Base-by-base conservation (phyloP, 2,888 invertebrate species). In the Lottia scabra region DNA sequence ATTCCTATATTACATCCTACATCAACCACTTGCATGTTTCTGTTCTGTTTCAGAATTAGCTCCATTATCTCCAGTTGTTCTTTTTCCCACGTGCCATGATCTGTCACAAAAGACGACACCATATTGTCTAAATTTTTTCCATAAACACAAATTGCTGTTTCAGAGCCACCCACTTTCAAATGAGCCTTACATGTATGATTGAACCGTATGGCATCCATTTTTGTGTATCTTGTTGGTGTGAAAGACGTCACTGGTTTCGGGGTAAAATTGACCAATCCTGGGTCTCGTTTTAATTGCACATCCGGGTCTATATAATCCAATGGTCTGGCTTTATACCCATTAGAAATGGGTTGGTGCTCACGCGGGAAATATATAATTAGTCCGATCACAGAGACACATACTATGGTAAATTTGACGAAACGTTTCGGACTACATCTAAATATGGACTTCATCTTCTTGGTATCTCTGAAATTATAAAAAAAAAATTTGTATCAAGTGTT, bases 1-100 rank as follows among this genome's bases (percentile, higher is more conserved):
- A 79, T 81, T 3, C 83, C 83, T 23, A 83, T 76, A 70, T 82
- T 83, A 62, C 80, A 81, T 0, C 82, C 82, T 48, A 83, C 45
- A 68, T 83, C 83, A 45, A 83, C 26, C 62, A 82, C 78, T 2
- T 73, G 67, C 16, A 77, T 43, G 16, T 69, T 71, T 8, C 71
- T 75, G 26, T 77, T 27, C 26, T 62, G 69, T 27, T 27, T 38
- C n/a, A 84, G 27, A 10, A 79, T 67, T 1, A 64, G 48, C 30
- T 71, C 77, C 27, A 81, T 80, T 38, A 74, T 74, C 19, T 78
- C 77, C 4, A 84, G 62, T 26, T 78, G 75, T 19, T 81, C 77
- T 30, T 76, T 77, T 65, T 83, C 83, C 83, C 83, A 83, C 12
- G 81, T 81, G 0, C 77, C 75, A 56, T 71, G 75, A 63, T 78